phyloP scores from a whole-genome alignment of 2,888 invertebrate genomes.

The Agrochola macilenta region DNA sequence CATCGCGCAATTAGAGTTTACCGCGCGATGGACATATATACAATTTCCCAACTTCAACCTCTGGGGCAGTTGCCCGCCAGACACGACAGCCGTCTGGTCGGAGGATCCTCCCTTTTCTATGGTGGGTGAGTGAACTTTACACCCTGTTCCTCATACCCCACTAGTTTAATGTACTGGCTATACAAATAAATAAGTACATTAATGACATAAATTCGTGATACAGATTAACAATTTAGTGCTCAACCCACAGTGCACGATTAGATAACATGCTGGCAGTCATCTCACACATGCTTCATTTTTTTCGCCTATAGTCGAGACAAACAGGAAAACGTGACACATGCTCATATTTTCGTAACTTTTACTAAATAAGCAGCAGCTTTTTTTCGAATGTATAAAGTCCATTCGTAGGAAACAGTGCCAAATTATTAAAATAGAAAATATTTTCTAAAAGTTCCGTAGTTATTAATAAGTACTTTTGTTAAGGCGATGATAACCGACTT shows the following conservation, averaged over 20 bases:
- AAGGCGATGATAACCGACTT: too few relatives aligned
- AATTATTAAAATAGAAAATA: slow-evolving; percentile 3
- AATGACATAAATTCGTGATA: neutral
- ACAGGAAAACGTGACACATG: slow-evolving; percentile 42
- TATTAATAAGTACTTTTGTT: too few relatives aligned
- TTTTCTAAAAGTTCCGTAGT: too few relatives aligned
- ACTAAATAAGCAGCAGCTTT: slow-evolving; percentile 1
- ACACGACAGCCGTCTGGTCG: too few relatives aligned
- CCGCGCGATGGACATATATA: too few relatives aligned
- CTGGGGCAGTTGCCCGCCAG: too few relatives aligned
- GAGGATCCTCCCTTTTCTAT: too few relatives aligned
- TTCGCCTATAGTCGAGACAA: slow-evolving; percentile 17
- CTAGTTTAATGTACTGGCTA: too few relatives aligned
- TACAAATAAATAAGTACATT: neutral
- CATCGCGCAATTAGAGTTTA: too few relatives aligned
- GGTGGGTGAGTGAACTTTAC: too few relatives aligned
- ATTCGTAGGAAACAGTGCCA: slow-evolving; percentile 27
- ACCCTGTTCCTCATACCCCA: too few relatives aligned
- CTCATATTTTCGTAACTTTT: slow-evolving; percentile 10
- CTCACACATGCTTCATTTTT: slow-evolving; percentile 26
- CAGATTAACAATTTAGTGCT: slow-evolving; percentile 8
- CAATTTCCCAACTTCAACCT: too few relatives aligned
- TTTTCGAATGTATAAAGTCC: slow-evolving; percentile 33
- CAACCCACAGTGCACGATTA: slow-evolving; percentile 21
- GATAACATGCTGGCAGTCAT: slow-evolving; percentile 32